These are phyloP conservation scores for Bubo scandiacus DNA, from an alignment of 2,113 vertebrate genomes.

Conservation along the genomic window DNA sequence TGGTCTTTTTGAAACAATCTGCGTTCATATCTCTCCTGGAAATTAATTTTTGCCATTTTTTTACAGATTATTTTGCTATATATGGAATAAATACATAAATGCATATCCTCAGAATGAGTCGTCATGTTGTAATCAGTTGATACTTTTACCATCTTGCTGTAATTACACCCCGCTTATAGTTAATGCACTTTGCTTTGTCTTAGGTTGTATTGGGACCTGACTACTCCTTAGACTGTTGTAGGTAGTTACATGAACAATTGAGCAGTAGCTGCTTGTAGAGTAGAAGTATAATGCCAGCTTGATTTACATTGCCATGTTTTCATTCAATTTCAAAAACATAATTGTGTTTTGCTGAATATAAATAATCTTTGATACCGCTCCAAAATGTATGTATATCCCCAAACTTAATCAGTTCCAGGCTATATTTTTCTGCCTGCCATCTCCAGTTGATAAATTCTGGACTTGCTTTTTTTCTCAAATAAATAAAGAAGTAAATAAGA, in stretches of 20 bases:
- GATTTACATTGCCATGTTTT: not conserved
- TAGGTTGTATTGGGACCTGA: not conserved
- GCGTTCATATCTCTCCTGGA: not conserved
- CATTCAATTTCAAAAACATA: not conserved
- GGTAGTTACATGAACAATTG: not conserved
- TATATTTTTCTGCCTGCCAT: not conserved
- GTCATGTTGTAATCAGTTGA: not conserved
- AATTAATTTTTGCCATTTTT: not conserved
- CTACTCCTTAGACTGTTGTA: not conserved
- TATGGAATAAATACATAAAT: not conserved
- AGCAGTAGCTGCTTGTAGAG: not conserved
- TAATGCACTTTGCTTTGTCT: not conserved
- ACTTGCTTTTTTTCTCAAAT: not conserved
- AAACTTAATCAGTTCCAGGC: not conserved
- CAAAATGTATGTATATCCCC: not conserved
- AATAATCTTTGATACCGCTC: not conserved
- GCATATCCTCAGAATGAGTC: not conserved
- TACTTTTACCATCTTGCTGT: not conserved
- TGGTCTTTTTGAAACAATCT: not conserved
- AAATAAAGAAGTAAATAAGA: slow-evolving; percentile 15
- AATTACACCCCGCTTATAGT: not conserved
- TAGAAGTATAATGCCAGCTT: not conserved
- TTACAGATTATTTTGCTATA: not conserved
- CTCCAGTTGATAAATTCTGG: not conserved
- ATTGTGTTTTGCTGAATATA: slow-evolving; percentile 5